These are phyloP conservation scores for Pseudonaja textilis DNA, from an alignment of 2,113 vertebrate species.

Conservation along the genomic window DNA sequence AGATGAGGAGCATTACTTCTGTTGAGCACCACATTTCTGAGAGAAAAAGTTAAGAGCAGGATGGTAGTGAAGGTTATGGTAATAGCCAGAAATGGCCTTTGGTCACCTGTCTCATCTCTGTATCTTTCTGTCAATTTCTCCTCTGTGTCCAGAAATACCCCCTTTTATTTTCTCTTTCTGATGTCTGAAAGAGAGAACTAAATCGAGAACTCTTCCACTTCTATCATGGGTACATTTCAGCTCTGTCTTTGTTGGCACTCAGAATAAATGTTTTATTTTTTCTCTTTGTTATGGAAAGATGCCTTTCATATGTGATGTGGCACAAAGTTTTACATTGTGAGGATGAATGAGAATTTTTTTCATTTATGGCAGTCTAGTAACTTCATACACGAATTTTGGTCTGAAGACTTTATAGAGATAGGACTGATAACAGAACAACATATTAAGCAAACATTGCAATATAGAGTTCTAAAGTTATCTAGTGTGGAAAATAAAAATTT, in stretches of 20 bases:
- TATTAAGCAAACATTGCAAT: background rate
- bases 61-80: background rate
- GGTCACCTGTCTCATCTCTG: background rate
- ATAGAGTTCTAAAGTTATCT: background rate
- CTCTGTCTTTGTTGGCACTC: background rate
- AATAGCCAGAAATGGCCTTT: background rate
- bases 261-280: background rate
- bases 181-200: background rate
- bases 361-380: background rate
- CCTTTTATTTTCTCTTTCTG: background rate
- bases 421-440: background rate
- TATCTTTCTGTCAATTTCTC: background rate
- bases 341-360: background rate
- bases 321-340: background rate
- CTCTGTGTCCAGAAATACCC: background rate
- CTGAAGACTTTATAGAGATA: background rate
- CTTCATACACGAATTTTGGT: background rate
- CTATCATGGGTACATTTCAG: background rate
- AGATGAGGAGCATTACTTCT: background rate
- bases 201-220: background rate
- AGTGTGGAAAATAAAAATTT: background rate
- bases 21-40: background rate
- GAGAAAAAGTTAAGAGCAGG: background rate
- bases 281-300: background rate
- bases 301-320: background rate